Percentiles rank a stretch among this genome's conserved stretches.
These are phyloP conservation scores for Anas bernieri DNA, from an alignment of 2,797 vertebrate genomes.

Conservation along the genomic window DNA sequence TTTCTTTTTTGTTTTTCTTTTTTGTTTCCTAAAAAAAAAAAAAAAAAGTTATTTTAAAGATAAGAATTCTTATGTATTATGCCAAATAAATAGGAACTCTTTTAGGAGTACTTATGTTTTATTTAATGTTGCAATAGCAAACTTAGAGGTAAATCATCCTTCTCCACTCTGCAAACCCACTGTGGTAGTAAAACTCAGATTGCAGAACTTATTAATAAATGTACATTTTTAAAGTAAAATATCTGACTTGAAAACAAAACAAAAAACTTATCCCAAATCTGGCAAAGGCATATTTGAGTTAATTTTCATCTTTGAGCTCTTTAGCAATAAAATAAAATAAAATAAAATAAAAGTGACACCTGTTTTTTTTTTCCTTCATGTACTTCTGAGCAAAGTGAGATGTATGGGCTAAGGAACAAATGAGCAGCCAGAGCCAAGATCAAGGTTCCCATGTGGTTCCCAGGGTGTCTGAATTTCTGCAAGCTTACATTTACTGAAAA, in stretches of 20 bases:
- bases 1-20: background rate
- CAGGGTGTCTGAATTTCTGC: background rate
- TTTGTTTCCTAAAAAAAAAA: background rate
- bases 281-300: too few relatives aligned
- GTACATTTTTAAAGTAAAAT: background rate
- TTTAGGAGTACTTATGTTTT: background rate
- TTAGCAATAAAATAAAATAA: too few relatives aligned
- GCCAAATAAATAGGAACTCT: background rate
- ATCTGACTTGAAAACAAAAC: background rate
- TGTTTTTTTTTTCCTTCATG: background rate
- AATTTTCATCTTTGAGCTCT: background rate
- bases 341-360: background rate
- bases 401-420: too few relatives aligned
- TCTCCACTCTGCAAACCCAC: fast-evolving
- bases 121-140: background rate
- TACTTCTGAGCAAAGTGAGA: too few relatives aligned
- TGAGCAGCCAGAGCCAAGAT: background rate
- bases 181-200: background rate
- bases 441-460: background rate
- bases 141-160: background rate
- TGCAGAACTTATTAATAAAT: background rate
- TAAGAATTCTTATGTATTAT: background rate
- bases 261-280: background rate
- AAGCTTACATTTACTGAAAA: background rate
- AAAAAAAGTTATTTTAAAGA: background rate